These are phyloP conservation scores for Noctua janthina DNA, from an alignment of 2,888 invertebrate species.

Conservation along the genomic window DNA sequence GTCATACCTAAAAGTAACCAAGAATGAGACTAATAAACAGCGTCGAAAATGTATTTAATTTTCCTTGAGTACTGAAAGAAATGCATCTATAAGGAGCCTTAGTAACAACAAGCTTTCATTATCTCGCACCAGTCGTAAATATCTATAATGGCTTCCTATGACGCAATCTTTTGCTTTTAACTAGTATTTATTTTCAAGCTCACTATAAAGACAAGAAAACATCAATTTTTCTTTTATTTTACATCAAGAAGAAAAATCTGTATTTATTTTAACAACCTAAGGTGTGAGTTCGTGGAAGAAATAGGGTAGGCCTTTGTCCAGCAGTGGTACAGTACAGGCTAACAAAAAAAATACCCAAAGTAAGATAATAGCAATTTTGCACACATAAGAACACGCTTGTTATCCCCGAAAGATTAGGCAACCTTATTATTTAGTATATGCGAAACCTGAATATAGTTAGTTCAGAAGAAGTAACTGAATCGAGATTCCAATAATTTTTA, in stretches of 20 bases:
- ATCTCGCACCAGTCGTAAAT: conserved; percentile 14
- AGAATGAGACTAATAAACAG: not conserved
- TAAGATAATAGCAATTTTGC: not conserved
- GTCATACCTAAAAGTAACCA: not conserved
- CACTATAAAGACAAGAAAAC: not conserved
- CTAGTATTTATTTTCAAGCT: conserved; percentile 4
- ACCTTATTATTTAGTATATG: too few relatives aligned
- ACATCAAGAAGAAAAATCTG: not conserved
- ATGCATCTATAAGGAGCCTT: conserved; percentile 6
- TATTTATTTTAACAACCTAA: not conserved
- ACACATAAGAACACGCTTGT: not conserved
- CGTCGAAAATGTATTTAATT: not conserved
- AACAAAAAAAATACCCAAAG: not conserved
- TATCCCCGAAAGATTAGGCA: not conserved
- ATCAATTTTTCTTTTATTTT: not conserved
- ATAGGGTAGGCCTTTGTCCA: not conserved
- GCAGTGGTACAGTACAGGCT: not conserved
- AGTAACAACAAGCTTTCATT: conserved; percentile 4
- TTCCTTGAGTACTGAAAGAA: conserved; percentile 10
- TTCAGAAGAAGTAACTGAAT: too few relatives aligned
- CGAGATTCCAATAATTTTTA: too few relatives aligned
- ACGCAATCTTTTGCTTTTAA: not conserved
- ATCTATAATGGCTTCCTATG: conserved; percentile 23
- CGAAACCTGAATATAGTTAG: too few relatives aligned
- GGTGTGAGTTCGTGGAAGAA: not conserved